Base-by-base conservation (phyloP, 2,888 invertebrate genomes). In the Pheosia tremula region DNA sequence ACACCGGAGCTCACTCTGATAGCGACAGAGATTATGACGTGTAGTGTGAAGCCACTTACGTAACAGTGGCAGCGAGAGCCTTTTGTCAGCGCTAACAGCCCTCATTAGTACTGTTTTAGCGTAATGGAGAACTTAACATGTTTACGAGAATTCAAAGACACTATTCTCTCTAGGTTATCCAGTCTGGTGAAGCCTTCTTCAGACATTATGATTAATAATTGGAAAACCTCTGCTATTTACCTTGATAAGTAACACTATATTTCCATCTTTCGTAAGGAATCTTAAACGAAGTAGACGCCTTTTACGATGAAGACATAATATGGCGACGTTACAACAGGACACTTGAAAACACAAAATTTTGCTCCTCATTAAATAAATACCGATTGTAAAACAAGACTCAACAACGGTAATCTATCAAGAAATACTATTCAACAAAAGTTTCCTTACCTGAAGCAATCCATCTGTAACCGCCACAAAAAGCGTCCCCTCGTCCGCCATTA, bases 71-170 rank as follows among this genome's bases (percentile, higher is more conserved):
- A 41, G 47, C 47, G 59, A 60, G 60, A 63, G 56, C 62, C 68
- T 75, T 82, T 82, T 82, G 77, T 77, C 62, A 50, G 58, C 60
- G 66, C 62, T 76, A 81, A 77, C 78, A 77, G 69, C 69, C 59
- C 82, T 83, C 83, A 83, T 84, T 84, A 84, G 82, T 64, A 24
- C 24, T 71, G 61, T 61, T 53, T 53, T 37, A 37, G 53, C 61
- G 63, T 72, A 72, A 78, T 74, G 68, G 66, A 61, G 66, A 62
- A 58, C 66, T 61, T 24, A 24, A 13, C 11, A n/a, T 47, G n/a
- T 47, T n/a, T n/a, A 47, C 11, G 47, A 9, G 47, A 47, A 9
- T 11, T 9, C 8, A 43, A 43, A 43, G 43, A 10, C 43, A 43
- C 9, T 9, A 43, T 8, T 7, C 9, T 43, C 43, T 43, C 8